A percentile compares a stretch with the other conserved stretches of the same genome.
phyloP scores from a whole-genome alignment of 1,140 invertebrate genomes.

The Ganaspis sp. region DNA sequence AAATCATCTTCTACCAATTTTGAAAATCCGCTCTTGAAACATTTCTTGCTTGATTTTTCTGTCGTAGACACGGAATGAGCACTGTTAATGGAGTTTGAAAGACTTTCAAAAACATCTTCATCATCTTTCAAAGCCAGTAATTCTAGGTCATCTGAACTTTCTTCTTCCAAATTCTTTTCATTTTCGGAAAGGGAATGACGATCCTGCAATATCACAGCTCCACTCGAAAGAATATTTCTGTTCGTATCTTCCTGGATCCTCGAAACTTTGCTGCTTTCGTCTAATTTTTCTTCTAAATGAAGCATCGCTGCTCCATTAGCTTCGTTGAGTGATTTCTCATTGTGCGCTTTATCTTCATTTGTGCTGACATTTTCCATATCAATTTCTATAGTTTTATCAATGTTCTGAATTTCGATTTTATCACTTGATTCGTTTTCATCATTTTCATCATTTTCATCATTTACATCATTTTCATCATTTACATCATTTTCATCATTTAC shows the following conservation, averaged over 20 bases:
- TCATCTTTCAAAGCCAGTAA: conserved; percentile 19
- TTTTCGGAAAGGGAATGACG: background rate
- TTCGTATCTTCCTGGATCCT: background rate
- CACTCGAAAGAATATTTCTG: conserved; percentile 18
- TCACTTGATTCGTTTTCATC: background rate
- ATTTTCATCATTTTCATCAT: background rate
- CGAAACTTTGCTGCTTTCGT: background rate
- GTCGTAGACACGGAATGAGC: conserved; percentile 24
- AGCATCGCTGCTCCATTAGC: background rate
- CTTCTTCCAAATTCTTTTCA: background rate
- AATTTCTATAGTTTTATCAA: background rate
- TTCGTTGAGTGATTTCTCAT: background rate
- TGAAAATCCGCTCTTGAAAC: conserved; percentile 31
- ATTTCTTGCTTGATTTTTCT: conserved; percentile 42
- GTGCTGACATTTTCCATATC: background rate
- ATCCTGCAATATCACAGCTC: background rate
- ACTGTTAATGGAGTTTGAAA: conserved; percentile 49
- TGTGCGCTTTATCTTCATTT: background rate
- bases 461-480: conserved; percentile 35
- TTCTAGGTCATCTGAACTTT: conserved; percentile 29
- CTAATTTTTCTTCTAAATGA: background rate
- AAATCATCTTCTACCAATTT: conserved; percentile 38
- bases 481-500: conserved; percentile 38
- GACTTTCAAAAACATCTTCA: conserved; percentile 56
- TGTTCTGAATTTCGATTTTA: background rate